Base-by-base conservation (phyloP, 2,113 vertebrate genomes). In the Apus apus region DNA sequence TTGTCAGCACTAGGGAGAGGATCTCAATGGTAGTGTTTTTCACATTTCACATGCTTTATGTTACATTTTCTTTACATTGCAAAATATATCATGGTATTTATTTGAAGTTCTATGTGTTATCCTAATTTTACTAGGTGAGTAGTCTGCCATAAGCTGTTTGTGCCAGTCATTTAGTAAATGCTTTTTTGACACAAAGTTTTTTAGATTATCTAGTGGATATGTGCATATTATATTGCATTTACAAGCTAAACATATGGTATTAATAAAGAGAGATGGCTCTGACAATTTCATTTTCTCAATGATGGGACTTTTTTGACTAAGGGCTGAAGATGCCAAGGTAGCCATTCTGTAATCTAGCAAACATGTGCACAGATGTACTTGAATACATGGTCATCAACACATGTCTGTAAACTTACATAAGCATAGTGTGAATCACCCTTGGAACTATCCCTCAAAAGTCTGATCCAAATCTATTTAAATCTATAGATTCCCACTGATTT, bases 401-500 rank as follows among this genome's bases (percentile, higher is more conserved):
- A n/a, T 14, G 50, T 61, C 81, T 89, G 48, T 85, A 72, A 94
- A 78, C 51, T 91, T 29, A 66, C 36, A 66, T 45, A 65, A 68
- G 25, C 56, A 67, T 80, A 70, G 74, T 50, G n/a, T 93, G 89
- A 95, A 76, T 94, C 92, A 94, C n/a, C 8, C 71, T 89, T 94
- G 96, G 78, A 96, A 65, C 51, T 34, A 27, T 61, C 73, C 70
- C 48, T 57, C 40, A 65, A 11, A 93, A 67, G 23, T 20, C 67
- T 68, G 40, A 62, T 79, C 84, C 74, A 91, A 89, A 91, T 73
- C 45, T 82, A 19, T 77, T 82, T 87, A 75, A 92, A 92, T 45
- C 53, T 57, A 43, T 10, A 86, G 79, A 80, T 89, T 90, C 62
- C 70, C 62, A 60, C 53, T 67, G 60, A 48, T 77, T 62, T 83